Evolutionary conservation across 2,797 vertebrate genomes (phyloP).

Genomic region (Syngnathus rostellatus): DNA sequence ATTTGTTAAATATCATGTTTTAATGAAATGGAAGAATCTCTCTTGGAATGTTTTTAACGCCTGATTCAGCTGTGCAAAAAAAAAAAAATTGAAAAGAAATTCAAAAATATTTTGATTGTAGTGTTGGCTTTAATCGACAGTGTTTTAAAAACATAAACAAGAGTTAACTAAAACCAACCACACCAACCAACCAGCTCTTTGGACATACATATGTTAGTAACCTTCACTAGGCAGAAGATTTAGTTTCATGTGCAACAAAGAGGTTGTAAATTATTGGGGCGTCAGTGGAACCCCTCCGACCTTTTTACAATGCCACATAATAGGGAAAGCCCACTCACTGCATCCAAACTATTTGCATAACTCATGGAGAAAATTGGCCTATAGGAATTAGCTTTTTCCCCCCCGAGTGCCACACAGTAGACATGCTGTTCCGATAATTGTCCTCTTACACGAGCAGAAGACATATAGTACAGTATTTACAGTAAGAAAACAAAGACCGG

Average conservation of each 20-base stretch:
- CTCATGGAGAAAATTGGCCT: conserved; percentile 57
- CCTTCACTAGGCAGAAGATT: conserved; percentile 3
- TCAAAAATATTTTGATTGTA: background rate
- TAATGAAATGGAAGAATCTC: background rate
- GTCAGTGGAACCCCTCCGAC: conserved; percentile 46
- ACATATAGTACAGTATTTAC: conserved; percentile 53
- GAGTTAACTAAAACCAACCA: background rate
- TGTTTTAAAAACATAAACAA: background rate
- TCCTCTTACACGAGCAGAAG: conserved; percentile 55
- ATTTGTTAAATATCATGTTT: no score
- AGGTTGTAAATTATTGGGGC: conserved; percentile 21
- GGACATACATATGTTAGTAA: conserved; percentile 12
- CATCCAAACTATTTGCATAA: conserved; percentile 63
- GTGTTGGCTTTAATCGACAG: background rate
- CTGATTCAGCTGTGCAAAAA: background rate
- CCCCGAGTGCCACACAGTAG: conserved; percentile 59
- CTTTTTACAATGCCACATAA: conserved; percentile 26
- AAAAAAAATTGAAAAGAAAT: no score
- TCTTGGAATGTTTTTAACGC: background rate
- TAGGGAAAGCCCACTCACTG: conserved; percentile 61
- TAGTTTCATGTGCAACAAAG: conserved; percentile 28
- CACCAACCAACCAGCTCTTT: background rate
- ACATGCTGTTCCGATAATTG: conserved; percentile 60
- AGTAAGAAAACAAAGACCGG: conserved; percentile 54
- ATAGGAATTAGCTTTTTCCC: conserved; percentile 59